Evolutionary conservation across 2,888 invertebrate genomes (phyloP).

Genomic region (Scaptodrosophila latifasciaeformis): DNA sequence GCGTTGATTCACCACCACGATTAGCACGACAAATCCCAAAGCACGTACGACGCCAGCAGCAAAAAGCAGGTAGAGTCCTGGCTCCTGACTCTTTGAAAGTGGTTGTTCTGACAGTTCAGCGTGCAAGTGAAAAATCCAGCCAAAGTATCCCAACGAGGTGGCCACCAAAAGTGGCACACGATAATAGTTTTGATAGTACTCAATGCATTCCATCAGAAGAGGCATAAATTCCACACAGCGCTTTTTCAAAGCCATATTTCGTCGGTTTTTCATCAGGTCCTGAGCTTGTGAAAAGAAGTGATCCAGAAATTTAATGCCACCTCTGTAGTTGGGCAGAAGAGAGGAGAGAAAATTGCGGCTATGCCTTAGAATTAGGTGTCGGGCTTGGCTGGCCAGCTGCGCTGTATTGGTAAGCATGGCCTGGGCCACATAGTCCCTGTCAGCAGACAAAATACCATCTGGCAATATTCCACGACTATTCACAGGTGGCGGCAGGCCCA

Average conservation of each 20-base stretch:
- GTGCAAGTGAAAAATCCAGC: conserved; percentile 81
- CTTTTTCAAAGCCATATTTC: conserved; percentile 66
- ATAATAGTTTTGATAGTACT: conserved; percentile 91
- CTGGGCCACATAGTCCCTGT: conserved; percentile 75
- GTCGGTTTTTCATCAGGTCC: conserved; percentile 20
- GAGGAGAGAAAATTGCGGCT: conserved; percentile 6
- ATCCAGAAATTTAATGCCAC: conserved; percentile 35
- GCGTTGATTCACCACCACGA: conserved; percentile 77
- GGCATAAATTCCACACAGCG: conserved; percentile 79
- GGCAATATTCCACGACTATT: conserved; percentile 79
- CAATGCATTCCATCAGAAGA: conserved; percentile 82
- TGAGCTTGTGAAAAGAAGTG: conserved; percentile 7
- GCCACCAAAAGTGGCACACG: conserved; percentile 81
- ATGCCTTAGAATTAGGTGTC: conserved; percentile 48
- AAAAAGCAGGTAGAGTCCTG: background rate
- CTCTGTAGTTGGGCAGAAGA: conserved; percentile 33
- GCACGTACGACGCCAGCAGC: background rate
- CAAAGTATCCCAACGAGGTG: conserved; percentile 80
- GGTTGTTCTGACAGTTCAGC: conserved; percentile 23
- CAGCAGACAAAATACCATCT: conserved; percentile 47
- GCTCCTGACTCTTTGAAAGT: background rate
- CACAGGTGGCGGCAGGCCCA: conserved; percentile 90
- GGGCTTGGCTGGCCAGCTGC: conserved; percentile 83
- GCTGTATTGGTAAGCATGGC: conserved; percentile 84
- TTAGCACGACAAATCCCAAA: conserved; percentile 15